A percentile compares a stretch with the other conserved stretches of the same genome.
These are phyloP conservation scores for Syritta pipiens DNA, from an alignment of 2,888 invertebrate genomes.

Conservation along the genomic window DNA sequence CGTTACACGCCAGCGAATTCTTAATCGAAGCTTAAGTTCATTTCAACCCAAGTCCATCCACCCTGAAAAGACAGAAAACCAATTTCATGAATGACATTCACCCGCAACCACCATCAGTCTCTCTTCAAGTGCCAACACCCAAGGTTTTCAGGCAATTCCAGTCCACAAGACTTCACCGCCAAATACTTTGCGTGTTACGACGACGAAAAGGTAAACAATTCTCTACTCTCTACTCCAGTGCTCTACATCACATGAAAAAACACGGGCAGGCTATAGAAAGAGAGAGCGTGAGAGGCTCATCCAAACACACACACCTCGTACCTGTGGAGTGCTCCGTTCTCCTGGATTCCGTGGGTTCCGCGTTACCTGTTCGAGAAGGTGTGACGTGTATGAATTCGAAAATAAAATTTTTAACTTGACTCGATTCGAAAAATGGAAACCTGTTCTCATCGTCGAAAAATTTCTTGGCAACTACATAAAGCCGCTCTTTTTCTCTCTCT, in stretches of 20 bases:
- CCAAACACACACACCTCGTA: too few relatives aligned
- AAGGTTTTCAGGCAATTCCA: conserved; percentile 15
- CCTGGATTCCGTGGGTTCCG: neutral
- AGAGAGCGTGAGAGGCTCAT: conserved; percentile 49
- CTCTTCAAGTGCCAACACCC: conserved; percentile 5
- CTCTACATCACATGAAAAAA: conserved; percentile 31
- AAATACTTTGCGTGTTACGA: conserved; percentile 7
- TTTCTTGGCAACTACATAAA: conserved; percentile 49
- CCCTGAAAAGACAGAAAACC: neutral
- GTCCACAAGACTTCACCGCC: conserved; percentile 12
- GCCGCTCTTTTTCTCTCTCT: conserved; percentile 22
- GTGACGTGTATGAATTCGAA: conserved; percentile 57
- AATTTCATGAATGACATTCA: conserved; percentile 4
- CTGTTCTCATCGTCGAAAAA: conserved; percentile 37
- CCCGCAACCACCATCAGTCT: neutral
- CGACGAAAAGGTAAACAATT: conserved; percentile 58
- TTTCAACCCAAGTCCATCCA: neutral
- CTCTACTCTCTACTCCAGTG: conserved; percentile 52
- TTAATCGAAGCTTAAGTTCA: neutral
- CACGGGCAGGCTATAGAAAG: conserved; percentile 23
- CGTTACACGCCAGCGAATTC: too few relatives aligned
- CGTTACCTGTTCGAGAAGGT: conserved; percentile 51
- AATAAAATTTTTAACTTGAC: conserved; percentile 29
- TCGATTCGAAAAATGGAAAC: conserved; percentile 28
- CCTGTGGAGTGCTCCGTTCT: conserved; percentile 33